Conservation (phyloP, 1,140 invertebrate genomes). For the Drosophila hydei region DNA sequence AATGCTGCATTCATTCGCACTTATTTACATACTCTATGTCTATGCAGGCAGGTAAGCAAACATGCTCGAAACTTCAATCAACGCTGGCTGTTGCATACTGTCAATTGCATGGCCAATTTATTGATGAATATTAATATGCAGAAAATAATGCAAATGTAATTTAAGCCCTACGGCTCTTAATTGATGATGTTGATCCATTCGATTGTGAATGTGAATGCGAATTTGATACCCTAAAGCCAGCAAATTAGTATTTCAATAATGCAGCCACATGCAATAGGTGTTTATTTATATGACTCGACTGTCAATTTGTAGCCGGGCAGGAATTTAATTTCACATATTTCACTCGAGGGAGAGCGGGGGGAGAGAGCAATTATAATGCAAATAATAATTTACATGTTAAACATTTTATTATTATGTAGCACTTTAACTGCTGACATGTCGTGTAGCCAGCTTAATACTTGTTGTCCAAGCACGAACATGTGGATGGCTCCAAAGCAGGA, state of each 20-base stretch:
- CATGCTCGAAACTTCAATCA: not conserved
- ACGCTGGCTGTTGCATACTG: not conserved
- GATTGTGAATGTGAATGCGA: not conserved
- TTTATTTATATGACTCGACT: no score
- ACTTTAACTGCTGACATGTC: no score
- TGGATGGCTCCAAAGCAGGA: no score
- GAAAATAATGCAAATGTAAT: slow-evolving; percentile 1
- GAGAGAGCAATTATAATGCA: no score
- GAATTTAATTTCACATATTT: no score
- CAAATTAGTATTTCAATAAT: not conserved
- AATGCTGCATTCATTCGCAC: not conserved
- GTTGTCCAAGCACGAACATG: no score
- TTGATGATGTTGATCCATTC: not conserved
- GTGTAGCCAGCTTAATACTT: no score
- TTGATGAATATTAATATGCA: not conserved
- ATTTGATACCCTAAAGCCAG: not conserved
- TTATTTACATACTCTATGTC: slow-evolving; percentile 9
- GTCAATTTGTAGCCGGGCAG: no score
- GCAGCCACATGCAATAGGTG: no score
- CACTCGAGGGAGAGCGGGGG: no score
- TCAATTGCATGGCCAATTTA: not conserved
- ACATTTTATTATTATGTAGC: no score
- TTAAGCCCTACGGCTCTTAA: not conserved
- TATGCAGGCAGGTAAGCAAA: not conserved
- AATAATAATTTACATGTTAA: no score